Evolutionary conservation across 2,888 invertebrate genomes (phyloP).

Genomic region (Trachelus troglodyta): DNA sequence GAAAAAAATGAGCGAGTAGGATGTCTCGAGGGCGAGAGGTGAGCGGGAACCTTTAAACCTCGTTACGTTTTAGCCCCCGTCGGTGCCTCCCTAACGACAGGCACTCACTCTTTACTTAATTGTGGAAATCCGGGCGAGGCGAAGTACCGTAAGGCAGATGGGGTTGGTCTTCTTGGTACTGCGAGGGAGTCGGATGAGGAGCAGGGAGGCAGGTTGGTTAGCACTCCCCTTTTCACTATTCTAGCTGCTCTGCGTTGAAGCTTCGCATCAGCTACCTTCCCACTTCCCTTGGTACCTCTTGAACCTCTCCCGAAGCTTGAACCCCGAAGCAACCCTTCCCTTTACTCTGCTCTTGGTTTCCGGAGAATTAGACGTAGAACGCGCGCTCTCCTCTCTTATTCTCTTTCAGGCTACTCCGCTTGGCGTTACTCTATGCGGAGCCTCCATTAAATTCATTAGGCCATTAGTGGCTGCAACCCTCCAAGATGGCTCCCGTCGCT

Average conservation of each 20-base stretch:
- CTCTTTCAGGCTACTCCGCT: constrained; percentile 5
- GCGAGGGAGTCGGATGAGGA: background rate
- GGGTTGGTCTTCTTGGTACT: background rate
- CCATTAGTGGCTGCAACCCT: constrained; percentile 67
- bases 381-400: constrained; percentile 2
- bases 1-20: background rate
- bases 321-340: constrained; percentile 20
- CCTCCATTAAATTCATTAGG: constrained; percentile 67
- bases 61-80: constrained; percentile 28
- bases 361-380: constrained; percentile 25
- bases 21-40: background rate
- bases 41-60: constrained; percentile 26
- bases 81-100: constrained; percentile 32
- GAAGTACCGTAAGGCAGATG: constrained; percentile 20
- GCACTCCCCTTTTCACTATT: constrained; percentile 7
- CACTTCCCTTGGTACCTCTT: constrained; percentile 2
- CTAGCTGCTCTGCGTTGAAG: background rate
- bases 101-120: constrained; percentile 57
- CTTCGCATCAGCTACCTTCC: constrained; percentile 4
- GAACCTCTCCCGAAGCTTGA: background rate
- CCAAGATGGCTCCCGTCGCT: constrained; percentile 66
- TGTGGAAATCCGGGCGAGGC: constrained; percentile 52
- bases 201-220: constrained; percentile 37
- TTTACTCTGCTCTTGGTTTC: constrained; percentile 22
- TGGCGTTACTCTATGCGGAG: constrained; percentile 39